Evolutionary conservation across 2,797 vertebrate species (phyloP).

Genomic region (Tachyglossus aculeatus): DNA sequence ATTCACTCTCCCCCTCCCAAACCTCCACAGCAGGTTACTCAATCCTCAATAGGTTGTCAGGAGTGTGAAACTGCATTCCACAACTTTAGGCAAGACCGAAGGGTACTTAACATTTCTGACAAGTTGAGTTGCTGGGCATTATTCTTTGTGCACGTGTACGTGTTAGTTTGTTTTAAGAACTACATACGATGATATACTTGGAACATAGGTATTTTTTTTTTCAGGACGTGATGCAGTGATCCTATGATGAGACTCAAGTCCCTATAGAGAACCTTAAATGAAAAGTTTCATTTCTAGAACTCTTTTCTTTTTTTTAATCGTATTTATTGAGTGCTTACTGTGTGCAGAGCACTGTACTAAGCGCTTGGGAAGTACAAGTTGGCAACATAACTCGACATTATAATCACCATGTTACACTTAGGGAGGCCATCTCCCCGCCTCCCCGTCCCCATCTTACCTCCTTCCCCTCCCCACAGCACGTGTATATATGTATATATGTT

Average conservation of each 20-base stretch:
- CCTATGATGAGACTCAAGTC: background rate
- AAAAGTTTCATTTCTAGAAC: conserved; percentile 1
- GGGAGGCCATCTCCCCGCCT: too few relatives aligned
- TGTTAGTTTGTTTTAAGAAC: conserved; percentile 41
- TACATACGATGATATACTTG: conserved; percentile 13
- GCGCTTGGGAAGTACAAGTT: too few relatives aligned
- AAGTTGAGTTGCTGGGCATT: conserved; percentile 39
- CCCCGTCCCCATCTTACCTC: too few relatives aligned
- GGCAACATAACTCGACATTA: too few relatives aligned
- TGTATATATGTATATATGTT: too few relatives aligned
- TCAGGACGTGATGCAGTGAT: conserved; percentile 1
- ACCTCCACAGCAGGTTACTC: conserved; percentile 17
- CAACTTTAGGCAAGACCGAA: conserved; percentile 26
- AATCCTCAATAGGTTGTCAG: conserved; percentile 17
- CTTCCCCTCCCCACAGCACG: too few relatives aligned
- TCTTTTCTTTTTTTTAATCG: too few relatives aligned
- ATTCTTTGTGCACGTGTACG: conserved; percentile 18
- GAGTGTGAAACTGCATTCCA: conserved; percentile 32
- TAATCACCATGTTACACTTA: too few relatives aligned
- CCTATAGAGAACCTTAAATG: background rate
- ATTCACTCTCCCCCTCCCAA: too few relatives aligned
- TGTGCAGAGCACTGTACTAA: too few relatives aligned
- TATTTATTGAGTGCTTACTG: too few relatives aligned
- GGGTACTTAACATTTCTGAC: conserved; percentile 42
- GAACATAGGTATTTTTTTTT: conserved; percentile 5